Percentiles rank a stretch among this genome's conserved stretches.
phyloP scores from a whole-genome alignment of 23 tunicate species.

The Phallusia fumigata region DNA sequence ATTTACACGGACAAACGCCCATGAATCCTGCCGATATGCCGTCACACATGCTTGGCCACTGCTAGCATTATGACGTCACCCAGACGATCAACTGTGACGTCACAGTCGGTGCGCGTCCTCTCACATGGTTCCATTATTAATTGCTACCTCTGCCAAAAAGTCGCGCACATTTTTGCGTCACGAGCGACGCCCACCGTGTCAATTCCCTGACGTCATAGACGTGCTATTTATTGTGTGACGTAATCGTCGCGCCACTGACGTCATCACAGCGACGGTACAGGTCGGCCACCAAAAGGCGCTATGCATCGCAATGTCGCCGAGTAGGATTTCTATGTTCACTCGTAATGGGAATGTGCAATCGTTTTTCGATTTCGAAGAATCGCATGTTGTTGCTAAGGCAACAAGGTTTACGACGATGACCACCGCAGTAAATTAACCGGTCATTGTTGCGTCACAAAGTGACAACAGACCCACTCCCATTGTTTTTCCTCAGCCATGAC shows the following conservation, averaged over 20 bases:
- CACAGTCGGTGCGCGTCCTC: neutral
- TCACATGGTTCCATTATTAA: neutral
- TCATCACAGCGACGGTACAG: constrained; percentile 12
- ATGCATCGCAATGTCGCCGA: constrained; percentile 6
- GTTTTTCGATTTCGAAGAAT: neutral
- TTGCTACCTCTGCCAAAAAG: constrained; percentile 27
- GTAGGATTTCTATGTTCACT: constrained; percentile 2
- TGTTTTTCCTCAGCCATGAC: neutral
- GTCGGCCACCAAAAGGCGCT: constrained; percentile 5
- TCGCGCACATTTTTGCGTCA: constrained; percentile 9
- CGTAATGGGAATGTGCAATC: constrained; percentile 4
- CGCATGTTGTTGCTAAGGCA: neutral
- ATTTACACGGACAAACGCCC: constrained; percentile 63
- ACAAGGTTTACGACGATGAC: neutral
- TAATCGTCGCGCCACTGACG: neutral
- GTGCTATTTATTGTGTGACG: constrained; percentile 10
- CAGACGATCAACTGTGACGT: neutral
- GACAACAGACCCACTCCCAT: neutral
- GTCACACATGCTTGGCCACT: constrained; percentile 88
- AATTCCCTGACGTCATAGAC: constrained; percentile 11
- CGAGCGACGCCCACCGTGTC: constrained; percentile 1
- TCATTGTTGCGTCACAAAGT: constrained; percentile 11
- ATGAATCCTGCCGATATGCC: constrained; percentile 84
- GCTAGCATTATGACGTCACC: constrained; percentile 47
- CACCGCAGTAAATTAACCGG: constrained; percentile 2